Conservation (phyloP, 1,140 invertebrate species). For the Centruroides sculpturatus region DNA sequence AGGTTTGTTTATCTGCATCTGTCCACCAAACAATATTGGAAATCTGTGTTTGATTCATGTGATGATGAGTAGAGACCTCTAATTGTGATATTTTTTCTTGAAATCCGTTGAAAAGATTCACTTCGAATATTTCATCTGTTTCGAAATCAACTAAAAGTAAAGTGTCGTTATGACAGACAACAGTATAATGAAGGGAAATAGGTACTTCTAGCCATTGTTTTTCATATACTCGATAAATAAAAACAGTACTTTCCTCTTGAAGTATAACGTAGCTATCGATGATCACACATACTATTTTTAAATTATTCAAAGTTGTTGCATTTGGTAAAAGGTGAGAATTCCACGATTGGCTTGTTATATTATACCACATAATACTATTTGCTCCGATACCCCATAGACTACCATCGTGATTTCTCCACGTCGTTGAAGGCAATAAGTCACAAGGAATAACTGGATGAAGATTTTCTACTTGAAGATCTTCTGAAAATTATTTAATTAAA, state of each 20-base stretch:
- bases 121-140: not conserved
- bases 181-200: not conserved
- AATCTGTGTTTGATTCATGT: too few relatives aligned
- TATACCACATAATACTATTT: constrained; percentile 9
- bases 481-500: too few relatives aligned
- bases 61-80: too few relatives aligned
- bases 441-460: constrained; percentile 7
- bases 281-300: constrained; percentile 5
- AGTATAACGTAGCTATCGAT: constrained; percentile 1
- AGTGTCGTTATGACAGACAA: constrained; percentile 4
- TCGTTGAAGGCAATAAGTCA: constrained; percentile 1
- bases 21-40: too few relatives aligned
- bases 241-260: not conserved
- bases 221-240: constrained; percentile 4
- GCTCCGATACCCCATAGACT: constrained; percentile 9
- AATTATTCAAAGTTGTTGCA: constrained; percentile 1
- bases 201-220: constrained; percentile 5
- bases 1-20: too few relatives aligned
- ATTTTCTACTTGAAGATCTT: not conserved
- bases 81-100: too few relatives aligned
- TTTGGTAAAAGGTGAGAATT: constrained; percentile 5
- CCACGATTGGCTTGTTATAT: constrained; percentile 9
- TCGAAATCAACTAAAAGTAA: constrained; percentile 5
- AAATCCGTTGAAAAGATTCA: too few relatives aligned
- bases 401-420: constrained; percentile 6